Evolutionary conservation across 2,888 invertebrate genomes (phyloP), one percentile per base, ranked within the genome.

Genomic region (Hipparchia semele): DNA sequence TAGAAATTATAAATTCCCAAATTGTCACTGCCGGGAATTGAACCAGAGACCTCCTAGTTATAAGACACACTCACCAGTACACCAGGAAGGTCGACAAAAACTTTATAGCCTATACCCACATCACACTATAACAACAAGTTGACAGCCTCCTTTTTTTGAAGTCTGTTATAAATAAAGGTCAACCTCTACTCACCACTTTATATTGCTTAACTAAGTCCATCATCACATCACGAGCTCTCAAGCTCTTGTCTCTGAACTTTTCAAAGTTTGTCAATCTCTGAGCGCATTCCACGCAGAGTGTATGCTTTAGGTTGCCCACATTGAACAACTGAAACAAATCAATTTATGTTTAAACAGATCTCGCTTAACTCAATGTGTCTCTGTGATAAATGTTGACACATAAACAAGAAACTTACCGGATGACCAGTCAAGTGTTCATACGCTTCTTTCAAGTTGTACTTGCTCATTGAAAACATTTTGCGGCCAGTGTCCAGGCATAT

Each of bases 401-500:
- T 56, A 7, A 6, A 6, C 13, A 6, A 56, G 13, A 6, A 49
- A 67, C 67, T 67, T 67, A 67, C 67, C n/a, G 46, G 2, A 13
- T 53, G 13, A 46, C 67, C 67, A 58, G 67, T 67, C 39, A 67
- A 10, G 9, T 67, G n/a, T n/a, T 56, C 46, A 56, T 67, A 67
- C 8, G 67, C 46, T 56, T 67, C 8, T 56, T 67, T 46, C 46
- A 67, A 58, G 1, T 67, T 56, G 13, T 13, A 58, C 10, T 46
- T 46, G 45, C 45, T 58, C 39, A 67, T 10, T 6, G 67, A 68
- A 56, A 46, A 58, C 56, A 68, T 53, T 58, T 68, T n/a, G 12
- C 58, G 46, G 58, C 58, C 67, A 46, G 67, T 68, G 13, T 68
- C 67, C n/a, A 68, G 58, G 58, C 67, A 68, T 68, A 58, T 58